Conservation (phyloP, 1,140 invertebrate genomes). For the Drosophila lacteicornis region DNA sequence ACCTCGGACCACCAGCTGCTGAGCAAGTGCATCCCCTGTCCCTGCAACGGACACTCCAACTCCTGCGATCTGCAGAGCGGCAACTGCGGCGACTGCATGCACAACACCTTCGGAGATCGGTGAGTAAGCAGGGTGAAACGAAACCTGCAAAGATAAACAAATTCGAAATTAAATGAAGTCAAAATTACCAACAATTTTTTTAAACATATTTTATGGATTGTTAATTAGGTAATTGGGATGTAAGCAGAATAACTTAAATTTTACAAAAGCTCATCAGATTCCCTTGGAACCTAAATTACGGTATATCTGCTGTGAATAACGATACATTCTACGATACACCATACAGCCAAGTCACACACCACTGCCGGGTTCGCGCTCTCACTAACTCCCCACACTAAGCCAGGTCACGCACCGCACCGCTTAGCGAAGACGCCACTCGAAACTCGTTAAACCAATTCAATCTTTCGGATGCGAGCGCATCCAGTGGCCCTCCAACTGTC, state of each 20-base stretch:
- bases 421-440: slow-evolving; percentile 26
- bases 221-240: not conserved
- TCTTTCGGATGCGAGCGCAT: slow-evolving; percentile 43
- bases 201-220: not conserved
- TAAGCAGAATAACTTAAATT: not conserved
- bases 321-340: slow-evolving; percentile 10
- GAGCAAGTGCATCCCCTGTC: slow-evolving; percentile 92
- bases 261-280: not conserved
- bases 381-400: slow-evolving; percentile 32
- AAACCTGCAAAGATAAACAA: not conserved
- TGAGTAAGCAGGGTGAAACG: slow-evolving; percentile 27
- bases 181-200: not conserved
- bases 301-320: not conserved
- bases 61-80: slow-evolving; percentile 92
- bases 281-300: not conserved
- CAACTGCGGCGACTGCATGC: slow-evolving; percentile 90
- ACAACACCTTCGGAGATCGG: slow-evolving; percentile 88
- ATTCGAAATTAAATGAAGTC: no score
- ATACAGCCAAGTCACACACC: slow-evolving; percentile 3
- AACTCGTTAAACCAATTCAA: not conserved
- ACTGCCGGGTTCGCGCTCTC: not conserved
- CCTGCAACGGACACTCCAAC: slow-evolving; percentile 95
- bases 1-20: slow-evolving; percentile 85
- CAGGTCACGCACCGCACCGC: not conserved
- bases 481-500: not conserved